Evolutionary conservation across 2,113 vertebrate species (phyloP).

Genomic region (Mandrillus leucophaeus): DNA sequence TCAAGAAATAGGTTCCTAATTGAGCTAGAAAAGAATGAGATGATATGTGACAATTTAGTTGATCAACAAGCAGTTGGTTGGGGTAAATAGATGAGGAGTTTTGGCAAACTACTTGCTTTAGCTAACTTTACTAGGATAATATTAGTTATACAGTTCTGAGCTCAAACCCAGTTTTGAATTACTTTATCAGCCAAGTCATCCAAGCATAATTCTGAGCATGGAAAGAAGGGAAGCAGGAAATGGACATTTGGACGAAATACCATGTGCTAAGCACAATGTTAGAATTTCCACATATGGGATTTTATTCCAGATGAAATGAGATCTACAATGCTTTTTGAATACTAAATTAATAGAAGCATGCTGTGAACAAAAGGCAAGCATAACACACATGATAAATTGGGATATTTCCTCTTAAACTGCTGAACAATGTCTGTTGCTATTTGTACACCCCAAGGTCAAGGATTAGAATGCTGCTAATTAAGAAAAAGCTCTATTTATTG

Average conservation of each 20-base stretch:
- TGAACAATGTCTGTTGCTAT: not conserved
- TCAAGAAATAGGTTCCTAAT: not conserved
- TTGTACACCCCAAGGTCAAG: not conserved
- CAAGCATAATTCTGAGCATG: not conserved
- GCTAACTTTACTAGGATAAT: not conserved
- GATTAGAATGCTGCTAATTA: slow-evolving; percentile 28
- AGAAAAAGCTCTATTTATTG: slow-evolving; percentile 14
- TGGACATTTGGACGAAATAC: not conserved
- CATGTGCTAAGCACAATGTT: not conserved
- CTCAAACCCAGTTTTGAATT: not conserved
- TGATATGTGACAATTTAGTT: not conserved
- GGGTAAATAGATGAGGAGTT: not conserved
- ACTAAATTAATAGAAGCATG: not conserved
- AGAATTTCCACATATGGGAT: not conserved
- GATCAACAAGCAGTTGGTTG: not conserved
- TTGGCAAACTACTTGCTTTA: not conserved
- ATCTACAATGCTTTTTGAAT: not conserved
- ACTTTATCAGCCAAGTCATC: not conserved
- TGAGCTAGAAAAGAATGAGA: not conserved
- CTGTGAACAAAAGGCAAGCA: not conserved
- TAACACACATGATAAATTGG: not conserved
- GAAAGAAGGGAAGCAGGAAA: not conserved
- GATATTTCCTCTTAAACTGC: not conserved
- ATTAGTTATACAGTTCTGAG: not conserved
- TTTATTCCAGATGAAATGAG: not conserved